Evolutionary conservation across 2,888 invertebrate species (phyloP), one percentile per base, ranked within the genome.

Genomic region (Galerucella pusilla): DNA sequence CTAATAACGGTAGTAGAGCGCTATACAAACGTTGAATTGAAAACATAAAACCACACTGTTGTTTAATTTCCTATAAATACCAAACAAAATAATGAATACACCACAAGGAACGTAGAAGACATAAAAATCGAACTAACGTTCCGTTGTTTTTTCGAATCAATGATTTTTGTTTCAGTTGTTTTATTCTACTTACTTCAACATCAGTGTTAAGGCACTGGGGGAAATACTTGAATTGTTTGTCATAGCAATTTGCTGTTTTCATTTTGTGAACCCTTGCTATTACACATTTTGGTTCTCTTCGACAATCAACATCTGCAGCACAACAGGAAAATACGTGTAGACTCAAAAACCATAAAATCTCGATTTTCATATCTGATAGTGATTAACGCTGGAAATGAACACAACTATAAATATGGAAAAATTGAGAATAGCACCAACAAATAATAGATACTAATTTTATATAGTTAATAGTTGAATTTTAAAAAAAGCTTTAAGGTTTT

Each of bases 231-330:
- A 86, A 81, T 59, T 86, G 80, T 75, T 77, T 82, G n/a, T 84
- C 75, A 74, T 82, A 86, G 78, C 87, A 87, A 79, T 87, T 86
- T 4, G 85, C 86, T 45, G 82, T 81, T 77, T 82, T 83, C 81
- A 86, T 82, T 68, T 84, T 83, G 68, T 83, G 84, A 4, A 83
- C 78, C 46, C 83, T 73, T 7, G 75, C 77, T 7, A 83, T 79
- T 74, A 74, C 78, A 78, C 86, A 86, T 75, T 75, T 80, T 42
- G 75, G 75, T 69, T 83, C 84, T 16, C 72, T 79, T 54, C 71
- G 79, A 73, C 83, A 83, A 75, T 75, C 75, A 2, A 57, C 28
- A 10, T 52, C 66, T 46, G 45, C 14, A 7, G 49, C 66, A 20
- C 28, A 70, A 42, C 28, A 25, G 52, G 42, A 63, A 46, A 60